A percentile compares a stretch with the other conserved stretches of the same genome.
These are phyloP conservation scores for Pseudorasbora parva DNA, from an alignment of 2,113 vertebrate species.

Conservation along the genomic window DNA sequence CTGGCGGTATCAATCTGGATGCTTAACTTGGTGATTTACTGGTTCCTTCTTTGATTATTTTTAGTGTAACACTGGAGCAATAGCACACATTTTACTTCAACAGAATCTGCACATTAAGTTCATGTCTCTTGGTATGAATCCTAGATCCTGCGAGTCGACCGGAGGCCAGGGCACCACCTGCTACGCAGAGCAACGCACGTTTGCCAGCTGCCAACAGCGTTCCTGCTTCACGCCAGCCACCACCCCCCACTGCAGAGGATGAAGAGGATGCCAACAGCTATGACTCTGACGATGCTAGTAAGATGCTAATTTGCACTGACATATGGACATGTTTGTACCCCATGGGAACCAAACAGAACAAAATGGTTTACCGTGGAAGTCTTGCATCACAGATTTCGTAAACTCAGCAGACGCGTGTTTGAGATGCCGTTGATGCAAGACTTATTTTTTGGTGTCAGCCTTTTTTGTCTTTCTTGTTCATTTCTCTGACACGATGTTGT, in stretches of 20 bases:
- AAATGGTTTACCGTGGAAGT: slow-evolving; percentile 35
- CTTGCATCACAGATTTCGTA: slow-evolving; percentile 26
- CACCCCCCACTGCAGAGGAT: slow-evolving; percentile 68
- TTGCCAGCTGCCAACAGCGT: slow-evolving; percentile 56
- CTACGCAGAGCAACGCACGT: slow-evolving; percentile 66
- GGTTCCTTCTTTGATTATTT: not conserved
- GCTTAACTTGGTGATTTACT: not conserved
- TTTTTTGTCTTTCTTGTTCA: not conserved
- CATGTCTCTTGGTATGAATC: slow-evolving; percentile 20
- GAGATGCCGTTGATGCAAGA: not conserved
- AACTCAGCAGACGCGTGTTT: not conserved
- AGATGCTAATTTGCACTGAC: slow-evolving; percentile 49
- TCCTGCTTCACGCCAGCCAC: slow-evolving; percentile 55
- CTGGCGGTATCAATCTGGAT: not conserved
- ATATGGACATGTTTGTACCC: slow-evolving; percentile 39
- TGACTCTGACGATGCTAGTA: slow-evolving; percentile 86
- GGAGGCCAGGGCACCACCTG: slow-evolving; percentile 64
- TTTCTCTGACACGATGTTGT: not conserved
- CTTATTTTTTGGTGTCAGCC: not conserved
- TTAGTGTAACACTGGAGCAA: not conserved
- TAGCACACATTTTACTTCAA: not conserved
- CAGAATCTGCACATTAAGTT: not conserved
- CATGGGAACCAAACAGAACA: slow-evolving; percentile 34
- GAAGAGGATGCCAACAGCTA: slow-evolving; percentile 86
- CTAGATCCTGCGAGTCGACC: slow-evolving; percentile 27